Evolutionary conservation across 2,797 vertebrate species (phyloP), one percentile per base, ranked within the genome.

Genomic region (Labroides dimidiatus): DNA sequence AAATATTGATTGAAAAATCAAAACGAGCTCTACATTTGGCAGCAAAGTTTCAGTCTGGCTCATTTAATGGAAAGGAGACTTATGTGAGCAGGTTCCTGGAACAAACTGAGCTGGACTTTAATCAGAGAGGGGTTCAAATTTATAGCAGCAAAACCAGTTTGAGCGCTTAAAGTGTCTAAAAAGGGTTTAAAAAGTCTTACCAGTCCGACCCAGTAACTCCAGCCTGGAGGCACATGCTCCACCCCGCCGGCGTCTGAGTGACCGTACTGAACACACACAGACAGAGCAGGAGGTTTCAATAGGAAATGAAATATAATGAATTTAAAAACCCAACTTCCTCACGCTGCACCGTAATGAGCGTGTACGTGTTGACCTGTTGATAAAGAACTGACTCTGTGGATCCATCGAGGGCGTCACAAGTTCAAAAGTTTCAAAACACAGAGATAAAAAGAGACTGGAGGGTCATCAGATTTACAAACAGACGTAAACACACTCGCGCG

Each of bases 191-290:
- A 27, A 2, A 37, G 59, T 59, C 96, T 93, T 88, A 99, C 97
- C 96, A 99, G 89, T 54, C 95, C 97, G 60, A 96, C 95, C 98
- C 97, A 99, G 81, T 95, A 95, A 90, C 88, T 97, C 98, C 98
- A 99, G 66, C 97, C 98, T 12, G 93, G 95, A 61, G 97, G 98
- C 12, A 99, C 91, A 0, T 98, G 96, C 64, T 94, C 92, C 50
- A 99, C 87, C 36, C 98, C 97, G 8, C 97, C 98, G 33, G 96
- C 96, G 66, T 94, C 93, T 0, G 93, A 82, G 83, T 94, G 93
- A 19, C 98, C 98, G 0, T 99, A 99, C 98, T 99, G 89, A 49
- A 87, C 3, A 89, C 52, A 80, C 47, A 87, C 19, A 82, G 33
- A 47, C 11, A 15, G n/a, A n/a, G n/a, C n/a, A n/a, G n/a, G n/a